These are phyloP conservation scores for Plebejus melissa DNA, from an alignment of 2,888 invertebrate species.

Conservation along the genomic window DNA sequence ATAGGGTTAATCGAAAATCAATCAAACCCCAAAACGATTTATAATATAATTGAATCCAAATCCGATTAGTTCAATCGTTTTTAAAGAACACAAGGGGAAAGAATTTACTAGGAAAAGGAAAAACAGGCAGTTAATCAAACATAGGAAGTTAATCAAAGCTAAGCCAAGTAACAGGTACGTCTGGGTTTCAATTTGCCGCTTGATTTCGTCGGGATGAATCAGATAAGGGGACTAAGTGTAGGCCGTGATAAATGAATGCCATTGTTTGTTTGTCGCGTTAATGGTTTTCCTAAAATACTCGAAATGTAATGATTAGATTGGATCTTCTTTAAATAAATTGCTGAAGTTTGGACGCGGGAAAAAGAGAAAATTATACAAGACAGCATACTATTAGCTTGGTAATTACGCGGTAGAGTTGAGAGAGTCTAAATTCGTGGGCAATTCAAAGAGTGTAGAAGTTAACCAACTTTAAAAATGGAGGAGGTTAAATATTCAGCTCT, in stretches of 20 bases:
- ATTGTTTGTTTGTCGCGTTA: constrained; percentile 22
- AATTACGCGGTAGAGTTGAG: no score
- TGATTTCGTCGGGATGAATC: constrained; percentile 63
- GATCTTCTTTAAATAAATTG: neutral
- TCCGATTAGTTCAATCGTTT: constrained; percentile 13
- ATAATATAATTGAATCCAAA: constrained; percentile 16
- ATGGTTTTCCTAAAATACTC: constrained; percentile 12
- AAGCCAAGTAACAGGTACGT: constrained; percentile 44
- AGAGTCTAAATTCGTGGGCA: no score
- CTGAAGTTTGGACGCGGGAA: neutral
- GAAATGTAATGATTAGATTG: neutral
- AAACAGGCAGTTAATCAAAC: constrained; percentile 55
- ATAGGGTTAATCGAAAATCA: neutral
- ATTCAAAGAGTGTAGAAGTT: no score
- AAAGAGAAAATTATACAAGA: no score
- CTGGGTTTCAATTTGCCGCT: constrained; percentile 68
- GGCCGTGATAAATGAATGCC: constrained; percentile 38
- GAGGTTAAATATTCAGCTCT: no score
- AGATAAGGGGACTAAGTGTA: constrained; percentile 45
- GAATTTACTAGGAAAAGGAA: constrained; percentile 6
- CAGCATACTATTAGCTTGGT: no score
- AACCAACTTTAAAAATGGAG: no score
- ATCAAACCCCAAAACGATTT: neutral
- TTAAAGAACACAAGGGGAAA: constrained; percentile 14
- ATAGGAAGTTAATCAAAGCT: constrained; percentile 58